A percentile compares a stretch with the other conserved stretches of the same genome.
These are phyloP conservation scores for Hemichromis elongatus DNA, from an alignment of 2,113 vertebrate genomes.

Conservation along the genomic window DNA sequence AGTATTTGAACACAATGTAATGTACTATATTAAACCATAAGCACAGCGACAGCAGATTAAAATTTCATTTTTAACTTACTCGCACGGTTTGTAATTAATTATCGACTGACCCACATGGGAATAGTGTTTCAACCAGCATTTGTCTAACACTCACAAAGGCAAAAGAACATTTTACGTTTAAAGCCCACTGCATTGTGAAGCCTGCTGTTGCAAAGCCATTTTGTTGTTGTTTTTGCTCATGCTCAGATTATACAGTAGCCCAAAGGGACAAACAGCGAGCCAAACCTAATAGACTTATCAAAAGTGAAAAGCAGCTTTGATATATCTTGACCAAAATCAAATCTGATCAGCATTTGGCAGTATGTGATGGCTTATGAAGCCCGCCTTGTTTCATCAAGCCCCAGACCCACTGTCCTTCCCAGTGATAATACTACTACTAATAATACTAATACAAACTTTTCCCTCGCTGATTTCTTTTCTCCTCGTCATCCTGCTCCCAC, in stretches of 20 bases:
- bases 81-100: not conserved
- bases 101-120: not conserved
- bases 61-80: not conserved
- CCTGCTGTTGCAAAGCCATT: not conserved
- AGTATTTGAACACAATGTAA: not conserved
- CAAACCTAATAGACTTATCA: not conserved
- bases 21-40: not conserved
- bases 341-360: not conserved
- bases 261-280: not conserved
- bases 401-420: not conserved
- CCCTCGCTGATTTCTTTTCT: slow-evolving; percentile 23
- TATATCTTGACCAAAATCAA: not conserved
- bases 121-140: not conserved
- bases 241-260: not conserved
- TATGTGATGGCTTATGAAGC: not conserved
- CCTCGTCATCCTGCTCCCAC: not conserved
- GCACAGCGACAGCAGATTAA: not conserved
- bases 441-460: too few relatives aligned
- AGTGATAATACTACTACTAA: slow-evolving; percentile 4
- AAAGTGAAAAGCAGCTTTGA: not conserved
- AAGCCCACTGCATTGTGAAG: not conserved
- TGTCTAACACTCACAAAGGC: not conserved
- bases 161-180: not conserved
- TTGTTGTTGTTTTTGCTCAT: not conserved
- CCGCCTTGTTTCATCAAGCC: not conserved